Evolutionary conservation across 1,140 invertebrate species (phyloP).

Genomic region (Diorhabda elongata): DNA sequence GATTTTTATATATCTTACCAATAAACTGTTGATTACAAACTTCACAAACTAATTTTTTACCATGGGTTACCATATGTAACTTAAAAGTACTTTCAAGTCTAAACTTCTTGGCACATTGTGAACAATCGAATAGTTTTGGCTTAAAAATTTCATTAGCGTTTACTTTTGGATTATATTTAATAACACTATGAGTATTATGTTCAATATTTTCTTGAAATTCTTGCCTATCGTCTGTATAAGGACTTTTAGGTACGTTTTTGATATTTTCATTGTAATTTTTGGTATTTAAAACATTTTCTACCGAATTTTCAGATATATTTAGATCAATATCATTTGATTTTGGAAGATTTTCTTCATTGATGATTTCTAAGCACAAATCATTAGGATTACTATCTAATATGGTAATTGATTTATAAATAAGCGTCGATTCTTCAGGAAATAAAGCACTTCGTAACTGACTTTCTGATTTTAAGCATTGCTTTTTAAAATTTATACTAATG

Average conservation of each 20-base stretch:
- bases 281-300: too few relatives aligned
- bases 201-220: background rate
- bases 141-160: background rate
- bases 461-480: conserved; percentile 34
- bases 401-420: conserved; percentile 25
- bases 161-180: background rate
- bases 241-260: background rate
- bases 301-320: too few relatives aligned
- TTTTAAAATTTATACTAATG: conserved; percentile 31
- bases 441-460: conserved; percentile 26
- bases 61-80: conserved; percentile 36
- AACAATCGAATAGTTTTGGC: conserved; percentile 21
- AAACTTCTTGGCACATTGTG: conserved; percentile 33
- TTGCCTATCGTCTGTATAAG: background rate
- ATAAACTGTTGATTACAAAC: conserved; percentile 33
- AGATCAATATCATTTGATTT: background rate
- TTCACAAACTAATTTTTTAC: conserved; percentile 31
- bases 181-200: background rate
- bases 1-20: conserved; percentile 24
- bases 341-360: background rate
- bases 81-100: conserved; percentile 26
- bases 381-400: conserved; percentile 20
- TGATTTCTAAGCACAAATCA: conserved; percentile 2
- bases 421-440: conserved; percentile 10
- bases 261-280: background rate